Percentiles rank a stretch among this genome's conserved stretches.
These are phyloP conservation scores for Macaria liturata DNA, from an alignment of 2,888 invertebrate genomes.

Conservation along the genomic window DNA sequence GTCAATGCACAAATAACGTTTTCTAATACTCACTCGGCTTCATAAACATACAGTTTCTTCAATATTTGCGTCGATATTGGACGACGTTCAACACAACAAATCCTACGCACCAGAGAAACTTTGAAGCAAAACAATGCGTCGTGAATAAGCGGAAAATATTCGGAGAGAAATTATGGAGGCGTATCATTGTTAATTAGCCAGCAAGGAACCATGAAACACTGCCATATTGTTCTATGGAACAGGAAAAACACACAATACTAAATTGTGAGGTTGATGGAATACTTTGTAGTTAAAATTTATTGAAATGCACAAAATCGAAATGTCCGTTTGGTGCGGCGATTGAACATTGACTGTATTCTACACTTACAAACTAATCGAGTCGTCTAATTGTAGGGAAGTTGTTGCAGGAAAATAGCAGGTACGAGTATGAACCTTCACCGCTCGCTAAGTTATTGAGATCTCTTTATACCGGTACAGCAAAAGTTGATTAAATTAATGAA, in stretches of 20 bases:
- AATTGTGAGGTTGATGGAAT: background rate
- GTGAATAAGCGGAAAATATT: conserved; percentile 14
- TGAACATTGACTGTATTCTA: no score
- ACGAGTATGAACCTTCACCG: no score
- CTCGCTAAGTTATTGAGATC: no score
- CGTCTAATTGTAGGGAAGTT: no score
- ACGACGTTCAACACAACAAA: conserved; percentile 51
- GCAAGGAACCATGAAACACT: background rate
- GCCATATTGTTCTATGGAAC: background rate
- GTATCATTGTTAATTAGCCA: background rate
- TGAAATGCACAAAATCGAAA: no score
- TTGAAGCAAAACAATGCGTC: conserved; percentile 14
- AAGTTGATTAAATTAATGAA: no score
- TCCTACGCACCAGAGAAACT: conserved; percentile 41
- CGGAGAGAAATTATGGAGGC: conserved; percentile 6
- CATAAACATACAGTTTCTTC: conserved; percentile 45
- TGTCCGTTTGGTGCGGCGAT: no score
- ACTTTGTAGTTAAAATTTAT: background rate
- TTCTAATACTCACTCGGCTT: conserved; percentile 49
- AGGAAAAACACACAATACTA: background rate
- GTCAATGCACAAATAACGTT: conserved; percentile 54
- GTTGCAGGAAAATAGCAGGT: no score
- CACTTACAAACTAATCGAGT: no score
- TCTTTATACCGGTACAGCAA: no score
- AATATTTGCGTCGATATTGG: conserved; percentile 50